Evolutionary conservation across 2,888 invertebrate genomes (phyloP).

Genomic region (Adelognathus sp.): DNA sequence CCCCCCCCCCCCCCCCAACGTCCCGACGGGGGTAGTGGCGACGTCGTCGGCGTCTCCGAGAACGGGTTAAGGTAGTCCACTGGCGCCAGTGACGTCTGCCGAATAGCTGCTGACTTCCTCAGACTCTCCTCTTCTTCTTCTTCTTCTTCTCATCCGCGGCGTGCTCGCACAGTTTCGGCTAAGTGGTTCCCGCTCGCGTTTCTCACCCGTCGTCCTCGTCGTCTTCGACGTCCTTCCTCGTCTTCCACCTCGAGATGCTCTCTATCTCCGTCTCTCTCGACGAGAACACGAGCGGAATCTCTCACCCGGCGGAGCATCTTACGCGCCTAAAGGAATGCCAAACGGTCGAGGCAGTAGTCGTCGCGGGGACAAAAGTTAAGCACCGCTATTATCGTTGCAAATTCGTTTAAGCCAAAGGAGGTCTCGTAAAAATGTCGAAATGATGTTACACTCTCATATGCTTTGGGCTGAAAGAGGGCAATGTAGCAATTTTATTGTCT

Average conservation of each 20-base stretch:
- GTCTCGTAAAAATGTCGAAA: not conserved
- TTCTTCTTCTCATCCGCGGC: too few relatives aligned
- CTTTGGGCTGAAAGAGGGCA: not conserved
- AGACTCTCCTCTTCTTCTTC: constrained; percentile 70
- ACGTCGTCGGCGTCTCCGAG: constrained; percentile 45
- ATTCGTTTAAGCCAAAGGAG: constrained; percentile 4
- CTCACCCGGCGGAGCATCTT: not conserved
- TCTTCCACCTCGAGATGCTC: not conserved
- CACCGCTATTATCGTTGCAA: not conserved
- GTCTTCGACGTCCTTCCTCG: constrained; percentile 15
- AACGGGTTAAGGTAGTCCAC: constrained; percentile 76
- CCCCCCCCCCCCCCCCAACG: constrained; percentile 65
- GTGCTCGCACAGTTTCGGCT: constrained; percentile 56
- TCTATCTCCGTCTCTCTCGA: not conserved
- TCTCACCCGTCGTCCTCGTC: constrained; percentile 9
- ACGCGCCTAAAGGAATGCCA: constrained; percentile 5
- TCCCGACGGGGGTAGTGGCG: constrained; percentile 57
- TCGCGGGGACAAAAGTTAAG: not conserved
- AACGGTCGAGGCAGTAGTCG: not conserved
- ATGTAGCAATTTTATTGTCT: not conserved
- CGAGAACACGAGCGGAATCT: not conserved
- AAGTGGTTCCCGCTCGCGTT: constrained; percentile 60
- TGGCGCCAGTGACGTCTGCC: constrained; percentile 80
- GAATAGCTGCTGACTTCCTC: constrained; percentile 78
- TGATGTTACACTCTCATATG: not conserved